phyloP scores from a whole-genome alignment of 2,113 vertebrate genomes.

The Myrmophylax atrothorax region DNA sequence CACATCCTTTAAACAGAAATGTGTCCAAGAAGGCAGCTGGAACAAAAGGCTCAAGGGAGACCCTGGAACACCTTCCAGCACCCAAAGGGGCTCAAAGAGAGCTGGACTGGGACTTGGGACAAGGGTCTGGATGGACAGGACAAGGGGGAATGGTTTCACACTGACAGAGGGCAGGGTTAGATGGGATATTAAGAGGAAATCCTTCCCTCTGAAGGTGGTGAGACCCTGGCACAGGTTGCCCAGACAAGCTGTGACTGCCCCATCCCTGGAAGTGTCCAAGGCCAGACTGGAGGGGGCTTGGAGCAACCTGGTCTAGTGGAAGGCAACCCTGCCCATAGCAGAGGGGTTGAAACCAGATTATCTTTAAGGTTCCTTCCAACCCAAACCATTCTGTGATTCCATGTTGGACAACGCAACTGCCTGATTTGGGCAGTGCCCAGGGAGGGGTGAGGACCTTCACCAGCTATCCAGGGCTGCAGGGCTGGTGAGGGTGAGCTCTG shows the following conservation, averaged over 20 bases:
- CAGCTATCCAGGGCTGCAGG: background rate
- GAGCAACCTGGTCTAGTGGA: background rate
- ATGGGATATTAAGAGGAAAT: background rate
- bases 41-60: background rate
- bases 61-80: background rate
- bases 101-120: background rate
- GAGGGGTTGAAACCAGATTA: background rate
- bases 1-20: background rate
- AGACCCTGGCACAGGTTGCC: background rate
- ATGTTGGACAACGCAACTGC: accelerated
- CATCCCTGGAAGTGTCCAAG: background rate
- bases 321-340: background rate
- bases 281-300: background rate
- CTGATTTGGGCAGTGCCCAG: background rate
- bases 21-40: background rate
- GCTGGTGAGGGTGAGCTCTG: background rate
- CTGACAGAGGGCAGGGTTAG: background rate
- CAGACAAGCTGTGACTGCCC: background rate
- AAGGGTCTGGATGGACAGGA: background rate
- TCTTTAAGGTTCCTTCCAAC: background rate
- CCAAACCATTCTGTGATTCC: background rate
- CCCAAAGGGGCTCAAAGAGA: background rate
- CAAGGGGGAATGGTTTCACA: background rate
- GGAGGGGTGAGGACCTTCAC: accelerated
- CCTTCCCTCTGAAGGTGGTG: background rate